These are phyloP conservation scores for Leucoraja erinaceus DNA, from an alignment of 2,113 vertebrate species.

Conservation along the genomic window DNA sequence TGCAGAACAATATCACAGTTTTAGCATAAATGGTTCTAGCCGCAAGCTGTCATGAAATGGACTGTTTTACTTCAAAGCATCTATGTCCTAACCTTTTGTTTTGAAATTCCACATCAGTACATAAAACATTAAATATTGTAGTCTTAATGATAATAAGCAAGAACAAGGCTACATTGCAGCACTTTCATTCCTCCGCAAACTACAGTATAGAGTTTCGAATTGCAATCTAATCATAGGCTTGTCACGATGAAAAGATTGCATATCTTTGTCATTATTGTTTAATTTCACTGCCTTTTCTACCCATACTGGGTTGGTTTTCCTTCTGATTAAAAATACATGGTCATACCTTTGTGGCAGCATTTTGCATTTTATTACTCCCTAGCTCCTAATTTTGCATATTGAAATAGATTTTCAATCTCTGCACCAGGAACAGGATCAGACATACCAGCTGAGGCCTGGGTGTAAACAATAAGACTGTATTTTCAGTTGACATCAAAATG, in stretches of 20 bases:
- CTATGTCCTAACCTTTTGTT: background rate
- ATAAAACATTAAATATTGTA: background rate
- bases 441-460: conserved; percentile 60
- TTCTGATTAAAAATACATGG: conserved; percentile 55
- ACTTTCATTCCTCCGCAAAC: background rate
- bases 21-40: background rate
- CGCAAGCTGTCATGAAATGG: background rate
- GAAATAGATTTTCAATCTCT: conserved; percentile 66
- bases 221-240: background rate
- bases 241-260: conserved; percentile 32
- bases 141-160: background rate
- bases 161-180: background rate
- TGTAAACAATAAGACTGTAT: conserved; percentile 16
- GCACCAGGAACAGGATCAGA: conserved; percentile 64
- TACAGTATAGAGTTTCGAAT: background rate
- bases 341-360: conserved; percentile 64
- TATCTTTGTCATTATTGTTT: conserved; percentile 16
- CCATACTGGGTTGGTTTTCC: conserved; percentile 46
- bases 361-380: conserved; percentile 61
- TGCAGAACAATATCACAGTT: background rate
- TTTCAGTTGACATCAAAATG: conserved; percentile 2
- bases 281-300: conserved; percentile 15
- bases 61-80: background rate
- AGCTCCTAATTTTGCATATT: conserved; percentile 63
- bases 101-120: background rate